Evolutionary conservation across 2,888 invertebrate species (phyloP), one percentile per base, ranked within the genome.

Genomic region (Deladenus siricidicola): DNA sequence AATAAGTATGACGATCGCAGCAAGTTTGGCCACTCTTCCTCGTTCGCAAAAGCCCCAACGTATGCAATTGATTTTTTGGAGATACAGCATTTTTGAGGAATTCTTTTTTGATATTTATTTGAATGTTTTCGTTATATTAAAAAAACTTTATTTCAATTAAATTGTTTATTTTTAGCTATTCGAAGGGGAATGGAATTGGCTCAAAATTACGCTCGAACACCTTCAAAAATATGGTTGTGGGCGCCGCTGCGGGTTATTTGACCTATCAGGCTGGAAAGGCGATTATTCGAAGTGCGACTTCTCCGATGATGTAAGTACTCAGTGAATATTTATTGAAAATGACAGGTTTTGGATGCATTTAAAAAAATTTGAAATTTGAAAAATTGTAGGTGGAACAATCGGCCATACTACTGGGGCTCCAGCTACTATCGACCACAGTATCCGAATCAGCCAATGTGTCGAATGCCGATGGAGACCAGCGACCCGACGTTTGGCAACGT

Each of bases 221-320:
- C 21, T 76, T 77, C 69, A 77, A 78, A 62, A 78, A 76, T 52
- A 70, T 70, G 58, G 69, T 77, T 19, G 75, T 78, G n/a, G 77
- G 77, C 26, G 77, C 77, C 1, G 77, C 77, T 0, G 77, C 75
- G 30, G 77, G 77, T 0, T 74, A 77, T 55, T 49, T 77, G 24
- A 74, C 77, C 21, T 77, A 77, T 57, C 73, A 75, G 47, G 77
- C 75, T 14, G 77, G 77, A 47, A 76, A 75, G 56, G 67, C 66
- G 1, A 68, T 77, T 47, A 78, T 77, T 50, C 60, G 76, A 21
- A 65, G 67, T 4, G 72, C 70, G 6, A 63, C 72, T 17, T 64
- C 70, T 1, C 77, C 77, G 17, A 78, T 77, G 77, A 72, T 71
- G 76, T 76, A 53, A 63, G 69, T 62, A 34, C 24, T 54, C 24